phyloP scores from a whole-genome alignment of 2,113 vertebrate genomes.

The Pelecanoides urinatrix region DNA sequence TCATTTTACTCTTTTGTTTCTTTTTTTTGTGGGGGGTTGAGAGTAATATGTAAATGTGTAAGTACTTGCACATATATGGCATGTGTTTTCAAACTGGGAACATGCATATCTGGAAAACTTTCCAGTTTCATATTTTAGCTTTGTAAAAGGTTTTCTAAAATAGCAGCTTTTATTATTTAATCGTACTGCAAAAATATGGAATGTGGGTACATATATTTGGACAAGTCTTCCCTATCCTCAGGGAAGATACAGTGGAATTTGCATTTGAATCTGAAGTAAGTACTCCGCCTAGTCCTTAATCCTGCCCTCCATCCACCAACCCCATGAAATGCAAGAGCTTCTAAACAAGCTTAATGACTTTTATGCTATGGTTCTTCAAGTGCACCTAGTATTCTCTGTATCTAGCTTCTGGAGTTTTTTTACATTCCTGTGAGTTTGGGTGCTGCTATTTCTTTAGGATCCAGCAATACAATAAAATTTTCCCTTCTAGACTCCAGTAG shows the following conservation, averaged over 20 bases:
- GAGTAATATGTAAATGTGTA: not conserved
- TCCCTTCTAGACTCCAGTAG: not conserved
- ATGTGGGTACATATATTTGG: not conserved
- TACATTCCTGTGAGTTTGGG: not conserved
- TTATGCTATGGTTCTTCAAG: not conserved
- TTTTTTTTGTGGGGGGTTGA: not conserved
- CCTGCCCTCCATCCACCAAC: not conserved
- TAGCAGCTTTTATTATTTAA: not conserved
- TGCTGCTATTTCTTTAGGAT: not conserved
- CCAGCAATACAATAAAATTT: not conserved
- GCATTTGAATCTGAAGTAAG: not conserved
- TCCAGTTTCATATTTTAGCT: not conserved
- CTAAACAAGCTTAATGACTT: not conserved
- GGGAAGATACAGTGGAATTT: not conserved
- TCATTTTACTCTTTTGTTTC: not conserved
- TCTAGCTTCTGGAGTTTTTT: not conserved
- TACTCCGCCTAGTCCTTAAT: not conserved
- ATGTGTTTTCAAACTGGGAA: not conserved
- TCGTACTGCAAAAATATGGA: not conserved
- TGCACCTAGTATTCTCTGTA: not conserved
- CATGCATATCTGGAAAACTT: not conserved
- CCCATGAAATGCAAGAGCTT: not conserved
- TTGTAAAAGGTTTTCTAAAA: not conserved
- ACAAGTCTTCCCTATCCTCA: not conserved
- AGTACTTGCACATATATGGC: not conserved